phyloP scores from a whole-genome alignment of 2,888 invertebrate species.

The Drosophila mettleri region DNA sequence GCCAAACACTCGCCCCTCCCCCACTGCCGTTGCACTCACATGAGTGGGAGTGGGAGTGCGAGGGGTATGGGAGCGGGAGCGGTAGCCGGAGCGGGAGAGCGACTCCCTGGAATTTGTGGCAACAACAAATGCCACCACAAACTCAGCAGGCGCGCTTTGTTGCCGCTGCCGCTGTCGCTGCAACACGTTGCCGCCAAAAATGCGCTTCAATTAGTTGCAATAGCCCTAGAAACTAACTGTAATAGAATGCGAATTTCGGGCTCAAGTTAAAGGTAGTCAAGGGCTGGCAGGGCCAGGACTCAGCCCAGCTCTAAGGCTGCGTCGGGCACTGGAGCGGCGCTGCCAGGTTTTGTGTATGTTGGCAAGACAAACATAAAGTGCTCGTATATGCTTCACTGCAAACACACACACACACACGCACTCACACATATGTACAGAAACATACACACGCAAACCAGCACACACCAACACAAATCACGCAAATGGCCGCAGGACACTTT shows the following conservation, averaged over 20 bases:
- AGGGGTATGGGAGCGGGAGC: no score
- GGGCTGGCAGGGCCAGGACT: constrained; percentile 3
- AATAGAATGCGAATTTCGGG: not conserved
- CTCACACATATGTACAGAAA: no score
- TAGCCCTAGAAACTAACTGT: constrained; percentile 17
- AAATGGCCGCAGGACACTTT: constrained; percentile 82
- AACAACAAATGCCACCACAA: constrained; percentile 30
- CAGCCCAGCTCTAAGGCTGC: not conserved
- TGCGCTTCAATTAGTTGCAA: constrained; percentile 40
- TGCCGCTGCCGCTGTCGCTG: constrained; percentile 33
- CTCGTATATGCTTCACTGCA: constrained; percentile 56
- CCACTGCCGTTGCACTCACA: constrained; percentile 6
- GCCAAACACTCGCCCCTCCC: not conserved
- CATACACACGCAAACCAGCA: constrained; percentile 35
- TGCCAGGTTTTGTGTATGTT: constrained; percentile 69
- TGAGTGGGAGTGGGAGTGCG: not conserved
- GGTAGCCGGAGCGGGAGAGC: no score
- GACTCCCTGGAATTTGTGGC: not conserved
- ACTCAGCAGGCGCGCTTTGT: constrained; percentile 31
- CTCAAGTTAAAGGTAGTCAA: constrained; percentile 25
- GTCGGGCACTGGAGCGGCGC: constrained; percentile 2
- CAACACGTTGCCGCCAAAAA: constrained; percentile 39
- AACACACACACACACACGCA: constrained; percentile 46
- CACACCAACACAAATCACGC: constrained; percentile 79
- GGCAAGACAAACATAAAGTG: constrained; percentile 75